Percentiles rank a stretch among this genome's conserved stretches.
Evolutionary conservation across 2,797 vertebrate species (phyloP).

Genomic region (Adelosebastes latens): DNA sequence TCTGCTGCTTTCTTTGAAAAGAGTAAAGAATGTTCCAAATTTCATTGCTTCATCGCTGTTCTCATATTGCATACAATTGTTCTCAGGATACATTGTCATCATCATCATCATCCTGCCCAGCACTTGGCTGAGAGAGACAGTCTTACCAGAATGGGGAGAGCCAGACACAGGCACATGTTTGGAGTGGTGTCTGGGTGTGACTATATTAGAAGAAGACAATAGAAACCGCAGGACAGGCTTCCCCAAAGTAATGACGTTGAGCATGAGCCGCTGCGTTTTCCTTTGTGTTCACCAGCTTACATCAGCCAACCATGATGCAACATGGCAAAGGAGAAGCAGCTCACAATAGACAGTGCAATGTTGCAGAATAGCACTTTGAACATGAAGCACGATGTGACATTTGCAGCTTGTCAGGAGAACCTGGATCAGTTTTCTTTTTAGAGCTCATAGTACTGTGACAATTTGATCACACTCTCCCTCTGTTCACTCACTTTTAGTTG

Average conservation of each 20-base stretch:
- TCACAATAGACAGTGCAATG: constrained; percentile 32
- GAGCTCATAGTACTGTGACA: background rate
- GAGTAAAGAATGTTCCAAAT: constrained; percentile 13
- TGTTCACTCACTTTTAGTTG: constrained; percentile 13
- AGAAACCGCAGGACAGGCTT: constrained; percentile 32
- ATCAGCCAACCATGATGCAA: constrained; percentile 74
- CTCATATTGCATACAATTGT: background rate
- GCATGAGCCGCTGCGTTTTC: constrained; percentile 16
- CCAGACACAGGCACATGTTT: constrained; percentile 50
- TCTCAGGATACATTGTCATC: constrained; percentile 22
- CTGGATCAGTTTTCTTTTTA: constrained; percentile 19
- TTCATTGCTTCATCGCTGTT: background rate
- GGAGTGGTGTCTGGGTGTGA: constrained; percentile 35
- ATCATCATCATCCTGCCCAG: background rate
- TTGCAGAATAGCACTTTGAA: constrained; percentile 49
- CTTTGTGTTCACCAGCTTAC: constrained; percentile 61
- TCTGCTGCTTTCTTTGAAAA: constrained; percentile 25
- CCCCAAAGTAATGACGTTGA: constrained; percentile 29
- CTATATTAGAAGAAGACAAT: constrained; percentile 24
- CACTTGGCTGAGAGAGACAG: constrained; percentile 7
- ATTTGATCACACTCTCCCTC: constrained; percentile 13
- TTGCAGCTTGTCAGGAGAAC: constrained; percentile 43
- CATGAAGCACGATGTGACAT: constrained; percentile 46
- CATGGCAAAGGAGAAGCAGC: constrained; percentile 23
- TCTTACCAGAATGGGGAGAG: background rate